Conservation (phyloP, 2,888 invertebrate genomes). For the Schizaphis graminum region DNA sequence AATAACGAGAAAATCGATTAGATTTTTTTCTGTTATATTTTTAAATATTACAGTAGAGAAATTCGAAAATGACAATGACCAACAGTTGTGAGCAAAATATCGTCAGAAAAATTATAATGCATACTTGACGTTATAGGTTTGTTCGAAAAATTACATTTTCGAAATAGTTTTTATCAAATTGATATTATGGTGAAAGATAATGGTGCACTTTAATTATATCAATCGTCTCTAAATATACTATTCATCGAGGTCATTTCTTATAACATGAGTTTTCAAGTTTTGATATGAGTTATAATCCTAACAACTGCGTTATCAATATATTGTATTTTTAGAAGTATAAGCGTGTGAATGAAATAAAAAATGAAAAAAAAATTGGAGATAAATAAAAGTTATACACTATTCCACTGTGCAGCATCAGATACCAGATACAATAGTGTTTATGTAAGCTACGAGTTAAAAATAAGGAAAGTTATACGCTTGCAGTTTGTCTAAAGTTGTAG, state of each 20-base stretch:
- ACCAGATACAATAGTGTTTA: not conserved
- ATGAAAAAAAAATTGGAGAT: not conserved
- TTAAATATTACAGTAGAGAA: not conserved
- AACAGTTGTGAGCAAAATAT: not conserved
- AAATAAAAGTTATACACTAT: not conserved
- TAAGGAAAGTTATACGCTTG: constrained; percentile 14
- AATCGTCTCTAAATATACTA: not conserved
- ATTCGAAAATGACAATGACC: not conserved
- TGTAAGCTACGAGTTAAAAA: not conserved
- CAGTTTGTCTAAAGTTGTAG: not conserved
- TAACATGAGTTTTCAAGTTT: not conserved
- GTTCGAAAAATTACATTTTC: not conserved
- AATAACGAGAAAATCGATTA: not conserved
- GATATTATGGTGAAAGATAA: not conserved
- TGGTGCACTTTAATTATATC: not conserved
- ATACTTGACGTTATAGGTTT: not conserved
- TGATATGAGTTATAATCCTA: not conserved
- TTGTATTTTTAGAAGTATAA: not conserved
- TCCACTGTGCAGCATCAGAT: not conserved
- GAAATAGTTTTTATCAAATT: not conserved
- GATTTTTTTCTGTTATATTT: not conserved
- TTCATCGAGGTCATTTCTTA: not conserved
- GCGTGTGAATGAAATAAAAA: not conserved
- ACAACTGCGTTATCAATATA: not conserved
- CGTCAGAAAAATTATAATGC: no score